Evolutionary conservation across 2,797 vertebrate genomes (phyloP).

Genomic region (Crenichthys baileyi): DNA sequence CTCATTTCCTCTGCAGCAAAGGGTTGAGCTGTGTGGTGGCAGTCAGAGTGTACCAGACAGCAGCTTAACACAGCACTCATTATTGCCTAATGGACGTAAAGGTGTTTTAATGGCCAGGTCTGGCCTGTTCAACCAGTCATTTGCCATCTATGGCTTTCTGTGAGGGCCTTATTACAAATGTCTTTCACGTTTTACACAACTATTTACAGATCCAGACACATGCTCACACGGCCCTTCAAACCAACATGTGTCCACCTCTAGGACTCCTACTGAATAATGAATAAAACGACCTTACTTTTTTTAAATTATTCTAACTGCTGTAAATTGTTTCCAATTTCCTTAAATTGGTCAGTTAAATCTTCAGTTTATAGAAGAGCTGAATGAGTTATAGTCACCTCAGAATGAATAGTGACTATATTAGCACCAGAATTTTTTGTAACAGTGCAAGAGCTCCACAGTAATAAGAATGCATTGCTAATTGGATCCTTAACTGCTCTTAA

Average conservation of each 20-base stretch:
- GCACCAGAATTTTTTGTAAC: constrained; percentile 30
- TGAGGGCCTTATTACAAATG: constrained; percentile 55
- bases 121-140: constrained; percentile 54
- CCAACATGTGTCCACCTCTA: constrained; percentile 13
- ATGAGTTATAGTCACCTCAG: constrained; percentile 39
- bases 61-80: constrained; percentile 66
- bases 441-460: constrained; percentile 33
- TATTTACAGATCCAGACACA: constrained; percentile 22
- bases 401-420: constrained; percentile 38
- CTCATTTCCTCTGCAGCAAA: constrained; percentile 68
- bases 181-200: constrained; percentile 35
- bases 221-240: constrained; percentile 17
- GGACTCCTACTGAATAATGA: constrained; percentile 17
- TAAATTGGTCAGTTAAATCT: constrained; percentile 70
- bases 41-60: constrained; percentile 46
- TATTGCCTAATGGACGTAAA: constrained; percentile 73
- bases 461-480: constrained; percentile 58
- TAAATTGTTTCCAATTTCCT: constrained; percentile 72
- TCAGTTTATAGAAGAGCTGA: constrained; percentile 50
- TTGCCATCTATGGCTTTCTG: constrained; percentile 56
- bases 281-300: constrained; percentile 47
- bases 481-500: constrained; percentile 58
- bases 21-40: constrained; percentile 46
- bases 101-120: constrained; percentile 72
- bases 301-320: constrained; percentile 60